Base-by-base conservation (phyloP, 2,888 invertebrate genomes). In the Oconnorella tubifera region DNA sequence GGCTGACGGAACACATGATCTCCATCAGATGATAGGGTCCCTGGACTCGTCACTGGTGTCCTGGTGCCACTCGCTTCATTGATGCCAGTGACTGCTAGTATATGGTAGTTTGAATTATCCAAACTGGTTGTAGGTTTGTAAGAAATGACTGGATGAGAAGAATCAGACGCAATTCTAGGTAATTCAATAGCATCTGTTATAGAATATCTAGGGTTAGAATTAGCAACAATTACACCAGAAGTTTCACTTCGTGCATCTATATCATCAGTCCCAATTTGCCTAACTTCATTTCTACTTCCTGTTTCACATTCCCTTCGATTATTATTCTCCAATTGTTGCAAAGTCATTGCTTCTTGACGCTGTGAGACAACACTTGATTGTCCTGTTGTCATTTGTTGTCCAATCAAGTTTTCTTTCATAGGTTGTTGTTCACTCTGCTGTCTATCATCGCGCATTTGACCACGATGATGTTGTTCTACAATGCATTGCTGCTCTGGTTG, bases 1-100 rank as follows among this genome's bases (percentile, higher is more conserved):
- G 60, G 60, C 50, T 60, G 60, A 10, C 59, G 60, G 29, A 60
- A 60, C 0, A 60, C n/a, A 28, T 29, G 25, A n/a, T 60, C 60
- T 2, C 50, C 49, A 14, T 49, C 31, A 10, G 53, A 51, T 3
- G 60, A 50, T 49, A 32, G 28, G 40, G 40, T 40, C 40, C 10
- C 19, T 19, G 40, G 40, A n/a, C n/a, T n/a, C 23, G 58, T n/a
- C 3, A n/a, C 40, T 0, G 40, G 33, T 23, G 48, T 19, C 2
- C n/a, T 40, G 2, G 3, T n/a, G 27, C 10, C 56, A 1, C 19
- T 1, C 23, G 0, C 6, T 25, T 58, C 40, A 0, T 33, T 40
- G 10, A 27, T 58, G 3, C 10, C 53, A 25, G 23, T 19, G n/a
- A 6, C 23, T 6, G 10, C 10, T 6, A 6, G 6, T 4, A 6